phyloP scores from a whole-genome alignment of 2,888 invertebrate species.

The Lepidochrysops patricia region DNA sequence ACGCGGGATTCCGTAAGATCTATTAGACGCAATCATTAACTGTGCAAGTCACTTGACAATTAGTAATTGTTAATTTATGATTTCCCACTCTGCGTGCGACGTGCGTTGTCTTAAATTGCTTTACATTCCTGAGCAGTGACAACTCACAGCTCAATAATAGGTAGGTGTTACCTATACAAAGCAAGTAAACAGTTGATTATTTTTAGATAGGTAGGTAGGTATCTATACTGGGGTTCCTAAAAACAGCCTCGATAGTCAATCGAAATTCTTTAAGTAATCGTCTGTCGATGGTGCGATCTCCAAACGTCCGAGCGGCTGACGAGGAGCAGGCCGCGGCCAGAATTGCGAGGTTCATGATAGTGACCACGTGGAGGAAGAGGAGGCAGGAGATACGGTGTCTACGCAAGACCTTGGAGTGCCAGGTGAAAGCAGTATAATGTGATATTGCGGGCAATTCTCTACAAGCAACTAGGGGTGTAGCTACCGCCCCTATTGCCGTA shows the following conservation, averaged over 20 bases:
- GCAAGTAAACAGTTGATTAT: too few relatives aligned
- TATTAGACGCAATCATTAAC: not conserved
- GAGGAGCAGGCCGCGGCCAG: conserved; percentile 55
- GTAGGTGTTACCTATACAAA: too few relatives aligned
- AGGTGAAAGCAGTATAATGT: conserved; percentile 33
- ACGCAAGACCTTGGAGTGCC: conserved; percentile 55
- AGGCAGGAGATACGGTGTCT: conserved; percentile 63
- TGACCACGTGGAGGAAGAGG: conserved; percentile 70
- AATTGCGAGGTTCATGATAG: conserved; percentile 59
- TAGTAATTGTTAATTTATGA: not conserved
- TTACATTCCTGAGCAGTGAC: not conserved
- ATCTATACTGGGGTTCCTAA: too few relatives aligned
- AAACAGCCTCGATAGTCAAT: not conserved
- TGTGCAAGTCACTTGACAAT: not conserved
- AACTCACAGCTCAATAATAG: too few relatives aligned
- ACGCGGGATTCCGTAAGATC: not conserved
- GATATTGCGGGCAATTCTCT: too few relatives aligned
- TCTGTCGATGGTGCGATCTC: conserved; percentile 30
- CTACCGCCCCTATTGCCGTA: too few relatives aligned
- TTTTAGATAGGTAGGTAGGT: too few relatives aligned
- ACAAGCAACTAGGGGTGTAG: too few relatives aligned
- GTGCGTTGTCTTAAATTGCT: not conserved
- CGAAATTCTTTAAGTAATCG: conserved; percentile 18
- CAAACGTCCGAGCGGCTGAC: conserved; percentile 31
- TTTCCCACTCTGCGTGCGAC: not conserved